Percentiles rank a stretch among this genome's conserved stretches.
Conservation (phyloP, 2,797 vertebrate species). For the Macrochelys suwanniensis region DNA sequence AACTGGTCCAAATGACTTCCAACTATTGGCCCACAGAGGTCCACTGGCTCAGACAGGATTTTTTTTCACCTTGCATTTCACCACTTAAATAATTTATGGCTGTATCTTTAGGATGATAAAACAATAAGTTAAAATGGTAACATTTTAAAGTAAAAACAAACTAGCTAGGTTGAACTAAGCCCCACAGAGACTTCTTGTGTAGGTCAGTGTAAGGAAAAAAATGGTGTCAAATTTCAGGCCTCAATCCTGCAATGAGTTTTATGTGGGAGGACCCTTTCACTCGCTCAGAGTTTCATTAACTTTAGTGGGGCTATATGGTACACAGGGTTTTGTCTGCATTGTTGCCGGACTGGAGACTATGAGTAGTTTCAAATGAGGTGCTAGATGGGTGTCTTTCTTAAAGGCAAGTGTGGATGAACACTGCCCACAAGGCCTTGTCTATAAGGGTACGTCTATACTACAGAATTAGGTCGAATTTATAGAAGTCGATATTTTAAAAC, state of each 20-base stretch:
- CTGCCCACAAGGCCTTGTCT: not conserved
- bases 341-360: not conserved
- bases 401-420: not conserved
- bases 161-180: not conserved
- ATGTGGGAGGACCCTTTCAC: not conserved
- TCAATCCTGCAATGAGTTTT: accelerated
- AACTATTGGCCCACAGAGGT: not conserved
- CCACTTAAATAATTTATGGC: not conserved
- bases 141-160: not conserved
- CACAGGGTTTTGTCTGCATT: not conserved
- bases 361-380: not conserved
- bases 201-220: not conserved
- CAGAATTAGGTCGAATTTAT: too few relatives aligned
- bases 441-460: too few relatives aligned
- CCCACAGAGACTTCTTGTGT: accelerated
- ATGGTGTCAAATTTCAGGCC: not conserved
- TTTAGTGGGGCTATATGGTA: not conserved
- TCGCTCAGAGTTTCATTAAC: not conserved
- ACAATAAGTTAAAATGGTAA: not conserved
- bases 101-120: not conserved
- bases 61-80: not conserved
- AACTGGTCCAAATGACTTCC: accelerated
- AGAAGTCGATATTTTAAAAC: too few relatives aligned
- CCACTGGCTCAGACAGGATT: not conserved
- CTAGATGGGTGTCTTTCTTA: not conserved